Evolutionary conservation across 2,797 vertebrate species (phyloP).

Genomic region (Poecilia wingei): DNA sequence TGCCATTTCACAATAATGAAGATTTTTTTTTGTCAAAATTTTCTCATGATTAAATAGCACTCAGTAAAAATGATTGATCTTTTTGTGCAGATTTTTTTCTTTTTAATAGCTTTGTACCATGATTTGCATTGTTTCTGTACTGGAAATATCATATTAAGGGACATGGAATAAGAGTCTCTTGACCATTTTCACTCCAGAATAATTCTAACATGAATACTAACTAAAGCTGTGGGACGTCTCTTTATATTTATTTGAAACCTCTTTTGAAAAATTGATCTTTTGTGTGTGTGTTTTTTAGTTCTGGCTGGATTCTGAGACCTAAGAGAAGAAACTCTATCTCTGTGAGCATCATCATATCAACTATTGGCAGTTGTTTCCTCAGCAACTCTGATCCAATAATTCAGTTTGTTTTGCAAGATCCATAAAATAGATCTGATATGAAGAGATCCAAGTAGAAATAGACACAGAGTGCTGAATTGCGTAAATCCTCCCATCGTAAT

Average conservation of each 20-base stretch:
- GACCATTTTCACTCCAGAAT: neutral
- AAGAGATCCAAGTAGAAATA: neutral
- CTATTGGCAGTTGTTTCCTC: neutral
- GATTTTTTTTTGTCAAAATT: neutral
- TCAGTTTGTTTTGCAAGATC: neutral
- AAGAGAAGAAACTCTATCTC: neutral
- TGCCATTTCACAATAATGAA: neutral
- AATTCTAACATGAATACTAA: neutral
- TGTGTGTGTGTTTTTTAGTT: slow-evolving; percentile 44
- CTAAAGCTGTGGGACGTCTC: slow-evolving; percentile 38
- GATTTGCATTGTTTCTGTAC: neutral
- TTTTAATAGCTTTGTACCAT: neutral
- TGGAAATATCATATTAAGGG: neutral
- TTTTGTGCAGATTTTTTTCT: neutral
- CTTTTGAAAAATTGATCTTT: slow-evolving; percentile 32
- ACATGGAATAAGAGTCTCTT: neutral
- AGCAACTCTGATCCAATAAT: neutral
- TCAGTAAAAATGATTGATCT: neutral
- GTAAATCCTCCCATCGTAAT: neutral
- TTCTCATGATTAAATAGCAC: neutral
- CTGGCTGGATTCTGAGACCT: slow-evolving; percentile 27
- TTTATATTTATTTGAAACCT: slow-evolving; percentile 58
- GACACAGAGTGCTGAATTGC: neutral
- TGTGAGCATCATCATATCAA: neutral
- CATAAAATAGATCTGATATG: neutral